phyloP scores from a whole-genome alignment of 1,140 invertebrate genomes.

The Holcopasites calliopsidis region DNA sequence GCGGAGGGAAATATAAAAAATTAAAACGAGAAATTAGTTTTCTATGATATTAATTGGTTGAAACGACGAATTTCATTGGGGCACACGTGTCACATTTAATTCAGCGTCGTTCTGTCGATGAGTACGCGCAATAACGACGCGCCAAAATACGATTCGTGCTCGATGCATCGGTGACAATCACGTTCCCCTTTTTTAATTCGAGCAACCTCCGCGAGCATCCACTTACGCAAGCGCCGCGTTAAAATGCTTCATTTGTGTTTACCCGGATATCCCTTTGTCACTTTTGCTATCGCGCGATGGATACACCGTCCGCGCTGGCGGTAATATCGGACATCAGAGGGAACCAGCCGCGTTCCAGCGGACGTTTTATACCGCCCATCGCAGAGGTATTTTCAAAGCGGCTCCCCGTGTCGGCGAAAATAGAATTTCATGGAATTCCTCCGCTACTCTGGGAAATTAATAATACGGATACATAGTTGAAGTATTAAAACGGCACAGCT shows the following conservation, averaged over 20 bases:
- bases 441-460: background rate
- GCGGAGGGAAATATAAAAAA: constrained; percentile 17
- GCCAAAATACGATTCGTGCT: background rate
- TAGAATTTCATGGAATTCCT: constrained; percentile 49
- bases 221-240: background rate
- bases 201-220: background rate
- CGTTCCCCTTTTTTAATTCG: constrained; percentile 1
- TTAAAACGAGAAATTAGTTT: too few relatives aligned
- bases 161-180: background rate
- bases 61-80: constrained; percentile 36
- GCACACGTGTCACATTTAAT: constrained; percentile 31
- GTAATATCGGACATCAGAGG: constrained; percentile 55
- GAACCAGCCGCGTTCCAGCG: constrained; percentile 35
- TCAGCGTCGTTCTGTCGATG: background rate
- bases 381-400: constrained; percentile 50
- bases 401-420: constrained; percentile 18
- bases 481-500: background rate
- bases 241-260: constrained; percentile 48
- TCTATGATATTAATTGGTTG: too few relatives aligned
- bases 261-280: constrained; percentile 48
- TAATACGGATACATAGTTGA: background rate
- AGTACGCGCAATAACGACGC: background rate
- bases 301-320: constrained; percentile 25
- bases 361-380: constrained; percentile 50
- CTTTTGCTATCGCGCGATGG: constrained; percentile 41